Evolutionary conservation across 2,113 vertebrate genomes (phyloP), one percentile per base, ranked within the genome.

Genomic region (Pao palembangensis): DNA sequence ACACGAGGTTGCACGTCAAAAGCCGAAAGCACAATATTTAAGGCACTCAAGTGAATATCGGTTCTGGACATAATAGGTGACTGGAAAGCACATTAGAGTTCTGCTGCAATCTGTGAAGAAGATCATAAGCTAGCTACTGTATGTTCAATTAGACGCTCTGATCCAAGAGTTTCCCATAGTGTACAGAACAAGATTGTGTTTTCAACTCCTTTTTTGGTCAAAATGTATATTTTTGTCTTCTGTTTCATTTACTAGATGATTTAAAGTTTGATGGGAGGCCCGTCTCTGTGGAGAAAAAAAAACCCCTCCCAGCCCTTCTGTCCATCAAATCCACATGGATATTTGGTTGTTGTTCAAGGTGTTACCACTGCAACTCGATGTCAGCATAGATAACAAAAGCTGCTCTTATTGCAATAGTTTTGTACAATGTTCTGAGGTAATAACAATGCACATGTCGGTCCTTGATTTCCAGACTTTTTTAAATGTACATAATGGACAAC

Each of bases 361-460:
- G 72, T 88, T 80, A 81, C 80, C 83, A 78, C 80, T 80, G 69
- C 86, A 82, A 81, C 76, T 85, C 75, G 75, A 85, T 86, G 83
- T 86, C 77, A 83, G 81, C 75, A 74, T 81, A 76, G 75, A 82
- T 75, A 71, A 85, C 66, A 82, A 80, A 83, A 85, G 87, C 89
- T 91, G 88, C 89, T 88, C 86, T 84, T 79, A 79, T 67, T 86
- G 83, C 85, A 88, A 86, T 88, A 87, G 80, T 90, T 88, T 89
- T 87, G 84, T 88, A 87, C 84, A 79, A 85, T 83, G 80, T 88
- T 80, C 77, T 67, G 77, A 84, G 67, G 75, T 84, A 76, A 84
- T 76, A 81, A 84, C 69, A 69, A 85, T 70, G 81, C 87, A 87
- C 81, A 81, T 64, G 73, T 74, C 5, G 60, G 73, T 81, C 70